These are phyloP conservation scores for Apus apus DNA, from an alignment of 2,113 vertebrate genomes.

Conservation along the genomic window DNA sequence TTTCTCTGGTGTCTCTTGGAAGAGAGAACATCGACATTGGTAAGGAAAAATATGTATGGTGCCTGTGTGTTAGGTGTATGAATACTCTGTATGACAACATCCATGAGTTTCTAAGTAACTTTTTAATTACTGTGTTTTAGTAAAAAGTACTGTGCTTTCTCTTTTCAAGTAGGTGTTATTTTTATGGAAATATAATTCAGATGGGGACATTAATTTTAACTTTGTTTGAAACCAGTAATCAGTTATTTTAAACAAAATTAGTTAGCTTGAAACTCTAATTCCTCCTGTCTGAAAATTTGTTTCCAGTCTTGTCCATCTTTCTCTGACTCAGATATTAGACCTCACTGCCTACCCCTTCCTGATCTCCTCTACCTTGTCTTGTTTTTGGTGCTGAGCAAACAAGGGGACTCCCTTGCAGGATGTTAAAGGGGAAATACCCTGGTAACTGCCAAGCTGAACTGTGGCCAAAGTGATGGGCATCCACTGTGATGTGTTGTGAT, in stretches of 20 bases:
- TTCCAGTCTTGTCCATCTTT: not conserved
- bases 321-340: fast-evolving
- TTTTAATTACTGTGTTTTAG: not conserved
- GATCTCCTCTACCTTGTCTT: not conserved
- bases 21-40: constrained; percentile 97
- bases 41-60: constrained; percentile 72
- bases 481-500: not conserved
- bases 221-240: not conserved
- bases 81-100: not conserved
- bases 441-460: not conserved
- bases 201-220: not conserved
- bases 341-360: not conserved
- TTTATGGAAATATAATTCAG: not conserved
- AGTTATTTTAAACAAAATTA: not conserved
- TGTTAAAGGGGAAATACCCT: not conserved
- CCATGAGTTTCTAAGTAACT: not conserved
- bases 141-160: not conserved
- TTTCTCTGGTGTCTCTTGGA: constrained; percentile 93
- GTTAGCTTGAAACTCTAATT: not conserved
- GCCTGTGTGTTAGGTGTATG: not conserved
- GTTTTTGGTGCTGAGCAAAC: fast-evolving
- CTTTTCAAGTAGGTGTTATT: not conserved
- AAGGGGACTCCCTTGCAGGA: not conserved
- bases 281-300: not conserved
- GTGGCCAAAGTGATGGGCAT: not conserved